Evolutionary conservation across 2,797 vertebrate species (phyloP).

Genomic region (Leucoraja ocellata): DNA sequence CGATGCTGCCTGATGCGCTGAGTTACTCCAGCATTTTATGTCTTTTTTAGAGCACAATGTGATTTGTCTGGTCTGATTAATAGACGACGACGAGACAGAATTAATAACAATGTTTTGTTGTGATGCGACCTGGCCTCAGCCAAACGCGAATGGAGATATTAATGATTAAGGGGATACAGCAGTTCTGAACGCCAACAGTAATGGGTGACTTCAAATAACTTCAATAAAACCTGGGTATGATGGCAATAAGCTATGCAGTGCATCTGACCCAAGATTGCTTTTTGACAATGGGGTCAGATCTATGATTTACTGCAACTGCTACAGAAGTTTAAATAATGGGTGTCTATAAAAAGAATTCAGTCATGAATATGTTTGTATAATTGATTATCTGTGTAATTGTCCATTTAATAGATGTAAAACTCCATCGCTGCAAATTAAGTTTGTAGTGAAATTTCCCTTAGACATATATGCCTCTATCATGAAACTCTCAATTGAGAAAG

Average conservation of each 20-base stretch:
- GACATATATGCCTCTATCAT: background rate
- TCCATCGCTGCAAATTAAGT: background rate
- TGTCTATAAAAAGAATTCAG: background rate
- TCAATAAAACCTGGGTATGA: background rate
- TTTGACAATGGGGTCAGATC: background rate
- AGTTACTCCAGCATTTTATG: no score
- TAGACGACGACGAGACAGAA: background rate
- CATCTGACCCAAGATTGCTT: background rate
- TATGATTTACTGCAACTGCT: background rate
- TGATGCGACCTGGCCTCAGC: background rate
- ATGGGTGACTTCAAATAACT: background rate
- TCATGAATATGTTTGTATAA: background rate
- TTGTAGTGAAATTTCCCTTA: background rate
- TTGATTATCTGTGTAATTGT: background rate
- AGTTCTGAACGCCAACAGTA: background rate
- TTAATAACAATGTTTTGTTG: background rate
- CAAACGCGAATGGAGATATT: background rate
- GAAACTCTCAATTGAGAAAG: background rate
- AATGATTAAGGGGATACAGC: no score
- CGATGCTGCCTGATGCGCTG: no score
- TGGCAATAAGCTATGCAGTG: background rate
- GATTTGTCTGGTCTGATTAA: background rate
- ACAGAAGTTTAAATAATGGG: background rate
- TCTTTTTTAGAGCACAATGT: background rate
- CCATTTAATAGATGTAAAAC: background rate